Evolutionary conservation across 2,888 invertebrate genomes (phyloP).

Genomic region (Luperina testacea): DNA sequence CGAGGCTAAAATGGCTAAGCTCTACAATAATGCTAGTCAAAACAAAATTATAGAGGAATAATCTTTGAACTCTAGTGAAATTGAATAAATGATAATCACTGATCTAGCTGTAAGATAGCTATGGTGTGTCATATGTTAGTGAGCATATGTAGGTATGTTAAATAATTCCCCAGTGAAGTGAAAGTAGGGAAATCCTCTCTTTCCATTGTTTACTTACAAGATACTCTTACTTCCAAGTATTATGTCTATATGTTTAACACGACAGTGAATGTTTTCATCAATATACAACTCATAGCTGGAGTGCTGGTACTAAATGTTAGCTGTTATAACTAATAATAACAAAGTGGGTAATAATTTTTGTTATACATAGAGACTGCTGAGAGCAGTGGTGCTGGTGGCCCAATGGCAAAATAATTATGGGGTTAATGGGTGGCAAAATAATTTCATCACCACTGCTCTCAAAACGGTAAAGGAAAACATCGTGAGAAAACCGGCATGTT

Average conservation of each 20-base stretch:
- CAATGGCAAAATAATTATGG: too few relatives aligned
- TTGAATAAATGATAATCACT: background rate
- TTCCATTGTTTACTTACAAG: slow-evolving; percentile 32
- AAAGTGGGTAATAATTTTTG: background rate
- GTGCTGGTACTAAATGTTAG: background rate
- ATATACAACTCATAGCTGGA: background rate
- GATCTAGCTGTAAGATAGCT: background rate
- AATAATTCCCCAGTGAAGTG: slow-evolving; percentile 15
- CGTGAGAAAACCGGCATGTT: too few relatives aligned
- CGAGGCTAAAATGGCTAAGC: background rate
- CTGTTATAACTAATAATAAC: background rate
- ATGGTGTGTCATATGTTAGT: background rate
- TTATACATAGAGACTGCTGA: too few relatives aligned
- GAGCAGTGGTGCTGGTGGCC: too few relatives aligned
- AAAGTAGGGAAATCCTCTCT: slow-evolving; percentile 41
- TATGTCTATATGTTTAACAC: slow-evolving; percentile 2
- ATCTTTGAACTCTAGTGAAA: background rate
- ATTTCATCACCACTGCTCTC: too few relatives aligned
- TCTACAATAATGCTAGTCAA: background rate
- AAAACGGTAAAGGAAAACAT: too few relatives aligned
- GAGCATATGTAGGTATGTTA: background rate
- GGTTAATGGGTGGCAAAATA: too few relatives aligned
- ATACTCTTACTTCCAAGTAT: slow-evolving; percentile 19
- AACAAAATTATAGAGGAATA: background rate
- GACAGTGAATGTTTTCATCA: background rate